Conservation (phyloP, 2,888 invertebrate species). For the Harpalus rufipes region DNA sequence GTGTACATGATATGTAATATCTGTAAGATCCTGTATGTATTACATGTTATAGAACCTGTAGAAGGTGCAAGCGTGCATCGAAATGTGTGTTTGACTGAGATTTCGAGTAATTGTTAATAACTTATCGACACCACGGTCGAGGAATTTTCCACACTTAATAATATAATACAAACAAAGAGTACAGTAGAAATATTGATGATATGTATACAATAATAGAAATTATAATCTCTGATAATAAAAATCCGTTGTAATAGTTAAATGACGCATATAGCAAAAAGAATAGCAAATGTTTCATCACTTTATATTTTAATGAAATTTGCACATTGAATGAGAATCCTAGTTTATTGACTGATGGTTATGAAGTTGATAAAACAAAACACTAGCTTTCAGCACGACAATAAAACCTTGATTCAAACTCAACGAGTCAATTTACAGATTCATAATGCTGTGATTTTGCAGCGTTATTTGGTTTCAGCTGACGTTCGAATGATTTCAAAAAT, state of each 20-base stretch:
- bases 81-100: no score
- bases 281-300: slow-evolving; percentile 17
- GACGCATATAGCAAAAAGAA: background rate
- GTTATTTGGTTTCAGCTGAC: slow-evolving; percentile 3
- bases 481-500: slow-evolving; percentile 7
- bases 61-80: no score
- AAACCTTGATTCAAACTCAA: slow-evolving; percentile 22
- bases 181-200: no score
- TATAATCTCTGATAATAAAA: background rate
- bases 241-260: background rate
- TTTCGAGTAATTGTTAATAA: no score
- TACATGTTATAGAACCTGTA: no score
- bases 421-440: slow-evolving; percentile 19
- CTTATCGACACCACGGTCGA: no score
- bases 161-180: background rate
- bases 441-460: background rate
- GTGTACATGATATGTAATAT: no score
- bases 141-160: no score
- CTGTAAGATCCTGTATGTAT: no score
- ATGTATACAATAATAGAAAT: background rate
- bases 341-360: slow-evolving; percentile 14
- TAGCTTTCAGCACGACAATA: slow-evolving; percentile 6
- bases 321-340: slow-evolving; percentile 28
- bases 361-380: slow-evolving; percentile 12
- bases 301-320: slow-evolving; percentile 12